Evolutionary conservation across 2,888 invertebrate genomes (phyloP).

Genomic region (Plebejus argus): DNA sequence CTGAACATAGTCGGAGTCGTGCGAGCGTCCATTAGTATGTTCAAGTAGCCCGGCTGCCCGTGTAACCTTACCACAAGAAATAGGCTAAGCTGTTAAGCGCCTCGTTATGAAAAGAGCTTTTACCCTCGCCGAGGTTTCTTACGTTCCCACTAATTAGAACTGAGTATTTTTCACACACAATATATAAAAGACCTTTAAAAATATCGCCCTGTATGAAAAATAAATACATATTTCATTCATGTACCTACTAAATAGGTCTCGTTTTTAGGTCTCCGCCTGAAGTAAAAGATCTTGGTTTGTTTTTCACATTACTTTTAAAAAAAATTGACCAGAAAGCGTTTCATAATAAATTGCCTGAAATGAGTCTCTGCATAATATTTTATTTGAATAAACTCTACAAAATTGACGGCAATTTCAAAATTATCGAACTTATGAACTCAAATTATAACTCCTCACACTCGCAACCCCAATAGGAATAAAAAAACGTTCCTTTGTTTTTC

Average conservation of each 20-base stretch:
- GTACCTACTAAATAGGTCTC: neutral
- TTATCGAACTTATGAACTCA: neutral
- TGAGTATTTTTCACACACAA: slow-evolving; percentile 9
- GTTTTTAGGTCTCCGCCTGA: neutral
- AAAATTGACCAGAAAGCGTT: no score
- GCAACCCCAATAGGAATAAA: slow-evolving; percentile 29
- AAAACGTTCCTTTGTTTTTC: slow-evolving; percentile 36
- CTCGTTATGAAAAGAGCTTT: slow-evolving; percentile 29
- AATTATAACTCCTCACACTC: slow-evolving; percentile 25
- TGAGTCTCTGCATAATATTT: no score
- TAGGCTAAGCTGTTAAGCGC: slow-evolving; percentile 27
- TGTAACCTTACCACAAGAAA: slow-evolving; percentile 29
- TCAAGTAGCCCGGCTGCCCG: slow-evolving; percentile 13
- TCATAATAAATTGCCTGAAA: no score
- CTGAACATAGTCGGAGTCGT: neutral
- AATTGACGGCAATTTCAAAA: neutral
- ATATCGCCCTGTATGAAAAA: slow-evolving; percentile 5
- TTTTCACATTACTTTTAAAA: no score
- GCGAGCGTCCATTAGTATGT: slow-evolving; percentile 13
- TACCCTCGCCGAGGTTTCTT: slow-evolving; percentile 20
- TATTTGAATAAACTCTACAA: no score
- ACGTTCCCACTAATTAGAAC: slow-evolving; percentile 25
- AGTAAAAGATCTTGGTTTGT: neutral
- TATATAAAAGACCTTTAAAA: slow-evolving; percentile 16
- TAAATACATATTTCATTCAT: neutral